Conservation (phyloP, 2,113 vertebrate species). For the Cichladusa arquata region DNA sequence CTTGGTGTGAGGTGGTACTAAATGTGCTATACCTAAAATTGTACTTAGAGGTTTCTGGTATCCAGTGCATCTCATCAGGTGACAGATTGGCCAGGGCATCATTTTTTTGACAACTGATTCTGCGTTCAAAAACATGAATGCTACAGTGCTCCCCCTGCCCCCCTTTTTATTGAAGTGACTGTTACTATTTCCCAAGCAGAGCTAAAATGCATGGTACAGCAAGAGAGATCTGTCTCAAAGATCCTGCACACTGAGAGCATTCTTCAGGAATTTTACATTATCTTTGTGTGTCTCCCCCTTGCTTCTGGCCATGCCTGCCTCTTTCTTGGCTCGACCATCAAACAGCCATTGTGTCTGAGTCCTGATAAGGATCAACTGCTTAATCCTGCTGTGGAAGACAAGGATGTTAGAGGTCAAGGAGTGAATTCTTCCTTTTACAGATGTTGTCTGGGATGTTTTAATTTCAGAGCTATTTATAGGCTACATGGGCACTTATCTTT, state of each 20-base stretch:
- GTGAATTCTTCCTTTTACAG: neutral
- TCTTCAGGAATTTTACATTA: neutral
- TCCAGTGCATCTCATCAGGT: neutral
- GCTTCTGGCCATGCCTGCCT: neutral
- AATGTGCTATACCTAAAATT: neutral
- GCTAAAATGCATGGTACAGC: neutral
- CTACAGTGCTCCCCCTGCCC: accelerated
- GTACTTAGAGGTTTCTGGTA: neutral
- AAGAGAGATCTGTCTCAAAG: neutral
- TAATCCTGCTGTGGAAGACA: neutral
- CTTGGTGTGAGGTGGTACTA: neutral
- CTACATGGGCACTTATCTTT: neutral
- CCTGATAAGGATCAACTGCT: neutral
- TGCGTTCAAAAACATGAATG: neutral
- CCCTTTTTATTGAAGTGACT: neutral
- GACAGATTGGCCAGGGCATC: neutral
- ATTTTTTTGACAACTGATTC: neutral
- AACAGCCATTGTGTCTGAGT: neutral
- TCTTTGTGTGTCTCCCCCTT: neutral
- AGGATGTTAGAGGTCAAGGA: neutral
- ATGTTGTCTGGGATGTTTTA: neutral
- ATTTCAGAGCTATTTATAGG: neutral
- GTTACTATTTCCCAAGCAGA: neutral
- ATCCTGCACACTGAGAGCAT: neutral
- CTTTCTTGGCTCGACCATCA: neutral